Percentiles rank a stretch among this genome's conserved stretches.
These are phyloP conservation scores for Zaprionus kolodkinae DNA, from an alignment of 1,140 invertebrate species.

Conservation along the genomic window DNA sequence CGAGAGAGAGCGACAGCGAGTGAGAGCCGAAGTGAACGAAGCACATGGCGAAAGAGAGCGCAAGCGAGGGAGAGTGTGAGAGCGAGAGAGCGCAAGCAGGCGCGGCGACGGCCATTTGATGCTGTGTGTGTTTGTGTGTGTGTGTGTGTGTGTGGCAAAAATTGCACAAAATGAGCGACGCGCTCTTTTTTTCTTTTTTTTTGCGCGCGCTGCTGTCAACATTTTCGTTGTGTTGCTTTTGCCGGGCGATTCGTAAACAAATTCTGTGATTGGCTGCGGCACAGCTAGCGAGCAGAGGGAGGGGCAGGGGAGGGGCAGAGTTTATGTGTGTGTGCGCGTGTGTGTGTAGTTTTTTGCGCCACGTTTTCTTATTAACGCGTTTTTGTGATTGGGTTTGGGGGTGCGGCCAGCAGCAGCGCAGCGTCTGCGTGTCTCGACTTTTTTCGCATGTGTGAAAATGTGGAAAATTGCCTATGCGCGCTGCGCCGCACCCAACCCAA, in stretches of 20 bases:
- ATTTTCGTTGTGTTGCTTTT: constrained; percentile 82
- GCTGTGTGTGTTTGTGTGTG: constrained; percentile 17
- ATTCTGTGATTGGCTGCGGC: constrained; percentile 79
- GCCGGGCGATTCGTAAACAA: constrained; percentile 81
- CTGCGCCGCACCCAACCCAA: constrained; percentile 52
- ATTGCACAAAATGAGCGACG: constrained; percentile 59
- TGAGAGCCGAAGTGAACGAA: constrained; percentile 8
- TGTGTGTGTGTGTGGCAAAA: constrained; percentile 31
- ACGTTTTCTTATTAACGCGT: constrained; percentile 83
- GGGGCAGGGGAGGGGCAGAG: constrained; percentile 21
- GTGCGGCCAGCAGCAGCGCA: constrained; percentile 45
- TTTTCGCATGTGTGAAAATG: constrained; percentile 65
- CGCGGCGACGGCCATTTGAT: constrained; percentile 42
- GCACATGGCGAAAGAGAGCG: constrained; percentile 37
- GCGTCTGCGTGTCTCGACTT: constrained; percentile 57
- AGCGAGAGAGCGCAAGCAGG: constrained; percentile 16
- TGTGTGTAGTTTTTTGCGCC: constrained; percentile 74
- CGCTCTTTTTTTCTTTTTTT: constrained; percentile 32
- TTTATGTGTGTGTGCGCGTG: constrained; percentile 15
- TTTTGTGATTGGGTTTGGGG: constrained; percentile 82
- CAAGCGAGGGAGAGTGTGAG: constrained; percentile 22
- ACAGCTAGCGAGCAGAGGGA: neutral
- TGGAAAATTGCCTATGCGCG: constrained; percentile 80
- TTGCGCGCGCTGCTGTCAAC: constrained; percentile 27
- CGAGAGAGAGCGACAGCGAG: constrained; percentile 44